Percentiles rank a stretch among this genome's conserved stretches.
phyloP scores from a whole-genome alignment of 2,797 vertebrate species.

The Dicrostonyx torquatus region DNA sequence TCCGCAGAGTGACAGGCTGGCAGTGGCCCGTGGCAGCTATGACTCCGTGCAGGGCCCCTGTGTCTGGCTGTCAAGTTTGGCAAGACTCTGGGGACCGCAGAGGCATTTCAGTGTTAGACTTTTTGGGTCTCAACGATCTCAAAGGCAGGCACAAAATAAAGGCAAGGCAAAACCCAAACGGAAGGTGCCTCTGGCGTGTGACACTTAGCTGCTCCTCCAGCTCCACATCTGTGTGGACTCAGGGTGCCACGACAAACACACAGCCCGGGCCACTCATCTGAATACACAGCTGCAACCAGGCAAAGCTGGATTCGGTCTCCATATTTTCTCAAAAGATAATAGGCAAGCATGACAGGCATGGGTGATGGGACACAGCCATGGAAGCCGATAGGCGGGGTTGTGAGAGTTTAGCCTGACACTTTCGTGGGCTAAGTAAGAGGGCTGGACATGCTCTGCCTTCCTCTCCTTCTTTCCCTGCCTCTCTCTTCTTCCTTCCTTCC shows the following conservation, averaged over 20 bases:
- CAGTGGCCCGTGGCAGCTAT: slow-evolving; percentile 74
- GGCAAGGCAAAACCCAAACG: neutral
- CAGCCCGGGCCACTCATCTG: neutral
- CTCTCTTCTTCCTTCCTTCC: neutral
- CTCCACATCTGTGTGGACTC: neutral
- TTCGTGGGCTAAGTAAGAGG: neutral
- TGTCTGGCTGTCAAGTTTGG: slow-evolving; percentile 29
- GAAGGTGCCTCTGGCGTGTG: neutral
- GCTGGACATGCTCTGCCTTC: neutral
- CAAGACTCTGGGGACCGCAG: neutral
- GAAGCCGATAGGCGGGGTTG: neutral
- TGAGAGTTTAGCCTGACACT: neutral
- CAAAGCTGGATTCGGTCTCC: neutral
- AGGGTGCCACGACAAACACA: neutral
- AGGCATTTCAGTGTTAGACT: neutral
- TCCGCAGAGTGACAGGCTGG: slow-evolving; percentile 73
- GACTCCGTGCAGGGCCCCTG: neutral
- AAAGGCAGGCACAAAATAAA: neutral
- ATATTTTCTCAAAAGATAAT: neutral
- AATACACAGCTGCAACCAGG: neutral
- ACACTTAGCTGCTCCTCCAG: fast-evolving
- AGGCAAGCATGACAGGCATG: neutral
- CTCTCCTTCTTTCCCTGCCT: neutral
- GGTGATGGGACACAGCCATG: neutral
- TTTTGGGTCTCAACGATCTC: neutral